Evolutionary conservation across 2,888 invertebrate genomes (phyloP), one percentile per base, ranked within the genome.

Genomic region (Amphipoea lucens): DNA sequence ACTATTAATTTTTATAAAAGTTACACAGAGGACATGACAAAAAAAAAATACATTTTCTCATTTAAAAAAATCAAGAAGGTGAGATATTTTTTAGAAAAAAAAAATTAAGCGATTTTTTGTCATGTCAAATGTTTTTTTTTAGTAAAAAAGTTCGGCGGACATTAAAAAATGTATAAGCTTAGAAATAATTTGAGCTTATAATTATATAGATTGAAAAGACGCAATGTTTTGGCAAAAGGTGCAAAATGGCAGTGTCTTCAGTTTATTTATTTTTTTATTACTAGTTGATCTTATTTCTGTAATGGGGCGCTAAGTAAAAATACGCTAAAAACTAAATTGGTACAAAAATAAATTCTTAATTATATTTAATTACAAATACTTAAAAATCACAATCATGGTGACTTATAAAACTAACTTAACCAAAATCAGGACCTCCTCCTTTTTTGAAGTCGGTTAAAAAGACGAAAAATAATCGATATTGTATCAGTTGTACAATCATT

Each of bases 371-470:
- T 91, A 91, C 89, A 91, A 92, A 93, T 94, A 93, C 92, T 92
- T 92, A 94, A 91, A 94, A 95, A 96, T 96, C 96, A 96, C 96
- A 96, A 93, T 94, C 89, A 87, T 87, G 94, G 95, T 95, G 96
- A 95, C 95, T 94, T 95, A 95, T 84, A 82, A 72, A 81, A 89
- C 90, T 92, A 91, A 91, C 88, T 86, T 90, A 83, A 82, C 57
- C 74, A 72, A 86, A 77, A 70, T 67, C 23, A 51, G 36, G 51
- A 51, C 51, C 69, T 69, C 36, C 69, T 69, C 29, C 48, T 20
- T 7, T 20, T 70, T 7, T 51, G 51, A 36, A 70, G 36, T 70
- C 23, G 51, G 69, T 69, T 69, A 81, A 88, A 86, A 85, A 84
- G 80, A 68, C 79, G 45, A 70, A 75, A 72, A 71, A 48, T 68